phyloP scores from a whole-genome alignment of 2,888 invertebrate genomes.

The Andricus curvator region DNA sequence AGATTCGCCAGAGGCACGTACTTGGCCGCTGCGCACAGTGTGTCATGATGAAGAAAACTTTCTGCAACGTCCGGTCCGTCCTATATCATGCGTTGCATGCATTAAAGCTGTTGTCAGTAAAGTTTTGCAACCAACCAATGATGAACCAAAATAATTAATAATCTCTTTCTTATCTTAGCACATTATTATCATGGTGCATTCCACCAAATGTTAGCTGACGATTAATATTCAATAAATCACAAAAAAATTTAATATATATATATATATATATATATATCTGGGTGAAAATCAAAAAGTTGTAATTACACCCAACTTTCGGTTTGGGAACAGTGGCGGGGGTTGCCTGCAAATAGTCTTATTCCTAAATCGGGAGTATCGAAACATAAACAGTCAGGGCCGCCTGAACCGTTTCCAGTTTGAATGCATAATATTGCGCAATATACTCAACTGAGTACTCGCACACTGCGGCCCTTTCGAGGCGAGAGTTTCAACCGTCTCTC shows the following conservation, averaged over 20 bases:
- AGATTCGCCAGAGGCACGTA: constrained; percentile 77
- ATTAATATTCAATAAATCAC: neutral
- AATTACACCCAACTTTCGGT: too few relatives aligned
- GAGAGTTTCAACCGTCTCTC: too few relatives aligned
- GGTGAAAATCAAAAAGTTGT: too few relatives aligned
- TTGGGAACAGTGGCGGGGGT: too few relatives aligned
- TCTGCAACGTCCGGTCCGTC: constrained; percentile 76
- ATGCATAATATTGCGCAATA: too few relatives aligned
- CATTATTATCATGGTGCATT: neutral
- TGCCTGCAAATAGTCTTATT: too few relatives aligned
- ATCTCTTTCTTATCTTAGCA: neutral
- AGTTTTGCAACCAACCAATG: constrained; percentile 69
- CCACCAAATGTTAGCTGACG: constrained; percentile 26
- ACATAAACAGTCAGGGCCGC: too few relatives aligned
- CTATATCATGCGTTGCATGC: constrained; percentile 77
- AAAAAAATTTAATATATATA: neutral
- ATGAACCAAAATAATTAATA: constrained; percentile 61
- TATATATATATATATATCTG: too few relatives aligned
- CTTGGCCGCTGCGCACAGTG: constrained; percentile 75
- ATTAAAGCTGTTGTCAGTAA: constrained; percentile 76
- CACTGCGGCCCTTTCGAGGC: too few relatives aligned
- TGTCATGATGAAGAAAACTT: constrained; percentile 75
- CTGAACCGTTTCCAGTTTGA: too few relatives aligned
- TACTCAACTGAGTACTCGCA: too few relatives aligned
- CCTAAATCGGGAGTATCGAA: too few relatives aligned